phyloP scores from a whole-genome alignment of 2,113 vertebrate species.

The Cathartes aura region DNA sequence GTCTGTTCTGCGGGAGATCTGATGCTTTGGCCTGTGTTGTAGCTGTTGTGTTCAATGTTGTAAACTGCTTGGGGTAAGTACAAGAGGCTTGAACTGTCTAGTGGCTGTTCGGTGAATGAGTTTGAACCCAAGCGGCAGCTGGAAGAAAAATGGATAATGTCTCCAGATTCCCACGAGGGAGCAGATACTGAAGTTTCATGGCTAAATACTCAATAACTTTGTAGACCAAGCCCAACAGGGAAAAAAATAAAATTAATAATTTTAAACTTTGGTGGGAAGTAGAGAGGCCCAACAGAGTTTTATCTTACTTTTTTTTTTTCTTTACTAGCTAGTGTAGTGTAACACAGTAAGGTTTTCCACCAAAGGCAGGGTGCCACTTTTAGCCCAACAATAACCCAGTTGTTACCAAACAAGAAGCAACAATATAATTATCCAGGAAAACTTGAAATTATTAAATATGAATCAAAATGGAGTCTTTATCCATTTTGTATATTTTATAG shows the following conservation, averaged over 20 bases:
- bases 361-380: background rate
- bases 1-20: background rate
- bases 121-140: constrained; percentile 42
- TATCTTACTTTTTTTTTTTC: background rate
- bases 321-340: background rate
- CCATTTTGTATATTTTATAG: background rate
- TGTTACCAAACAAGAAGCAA: background rate
- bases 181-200: background rate
- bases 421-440: background rate
- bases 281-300: background rate
- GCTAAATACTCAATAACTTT: background rate
- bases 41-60: background rate
- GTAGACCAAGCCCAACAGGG: background rate
- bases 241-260: background rate
- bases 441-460: background rate
- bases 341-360: background rate
- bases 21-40: background rate
- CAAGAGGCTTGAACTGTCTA: background rate
- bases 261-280: background rate
- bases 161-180: constrained; percentile 4
- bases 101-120: constrained; percentile 4
- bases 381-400: background rate
- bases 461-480: background rate
- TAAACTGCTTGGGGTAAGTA: background rate
- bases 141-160: constrained; percentile 31